Percentiles rank a stretch among this genome's conserved stretches.
These are phyloP conservation scores for Agrypnia vestita DNA, from an alignment of 1,140 invertebrate species.

Conservation along the genomic window DNA sequence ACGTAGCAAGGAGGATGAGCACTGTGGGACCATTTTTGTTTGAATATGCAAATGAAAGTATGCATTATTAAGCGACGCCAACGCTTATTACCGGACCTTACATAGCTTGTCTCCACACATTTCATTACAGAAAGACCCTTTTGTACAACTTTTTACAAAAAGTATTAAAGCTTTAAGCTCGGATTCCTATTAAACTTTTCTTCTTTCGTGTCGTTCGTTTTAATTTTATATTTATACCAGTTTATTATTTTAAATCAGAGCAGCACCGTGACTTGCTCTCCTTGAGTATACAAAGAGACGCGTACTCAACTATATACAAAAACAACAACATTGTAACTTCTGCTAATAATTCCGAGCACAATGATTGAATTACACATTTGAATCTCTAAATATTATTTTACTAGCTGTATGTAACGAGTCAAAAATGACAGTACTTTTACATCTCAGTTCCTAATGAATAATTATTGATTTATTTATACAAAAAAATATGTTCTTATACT, in stretches of 20 bases:
- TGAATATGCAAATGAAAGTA: constrained; percentile 61
- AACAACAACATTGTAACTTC: no score
- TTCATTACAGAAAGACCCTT: constrained; percentile 34
- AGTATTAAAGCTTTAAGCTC: constrained; percentile 24
- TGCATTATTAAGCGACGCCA: constrained; percentile 60
- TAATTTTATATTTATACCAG: background rate
- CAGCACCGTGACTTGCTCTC: no score
- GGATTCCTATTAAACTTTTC: constrained; percentile 24
- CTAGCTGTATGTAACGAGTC: no score
- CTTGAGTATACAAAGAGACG: no score
- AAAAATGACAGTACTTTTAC: no score
- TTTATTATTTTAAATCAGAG: constrained; percentile 16
- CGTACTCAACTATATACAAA: no score
- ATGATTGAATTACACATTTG: no score
- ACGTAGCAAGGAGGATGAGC: constrained; percentile 24
- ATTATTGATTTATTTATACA: no score
- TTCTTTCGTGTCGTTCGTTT: constrained; percentile 27
- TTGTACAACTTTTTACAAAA: constrained; percentile 21
- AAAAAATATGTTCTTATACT: no score
- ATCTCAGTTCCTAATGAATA: no score
- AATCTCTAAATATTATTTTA: no score
- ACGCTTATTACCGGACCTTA: constrained; percentile 54
- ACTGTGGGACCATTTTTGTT: constrained; percentile 56
- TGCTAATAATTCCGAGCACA: no score
- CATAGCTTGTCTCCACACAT: constrained; percentile 40